Base-by-base conservation (phyloP, 2,888 invertebrate genomes). In the Allophyes oxyacanthae region DNA sequence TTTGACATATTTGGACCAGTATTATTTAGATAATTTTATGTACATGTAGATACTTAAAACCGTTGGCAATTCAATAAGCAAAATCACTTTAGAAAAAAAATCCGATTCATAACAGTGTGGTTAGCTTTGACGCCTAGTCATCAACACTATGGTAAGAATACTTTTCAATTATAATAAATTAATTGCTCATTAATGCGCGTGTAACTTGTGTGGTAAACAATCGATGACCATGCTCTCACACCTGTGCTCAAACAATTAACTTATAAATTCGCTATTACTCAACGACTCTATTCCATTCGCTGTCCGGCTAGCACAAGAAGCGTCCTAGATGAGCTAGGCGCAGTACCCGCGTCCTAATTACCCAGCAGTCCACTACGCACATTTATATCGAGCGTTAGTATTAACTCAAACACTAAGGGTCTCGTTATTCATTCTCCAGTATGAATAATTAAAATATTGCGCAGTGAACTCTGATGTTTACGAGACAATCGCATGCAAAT, bases 121-220 rank as follows among this genome's bases (percentile, higher is more conserved):
- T 32, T 46, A 11, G 50, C 14, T 53, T 15, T n/a, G 25, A 25
- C 8, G 14, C 30, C 9, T 36, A 44, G 30, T 13, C 37, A 42
- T 32, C 30, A 10, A 37, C 42, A 30, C 14, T 33, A 10, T n/a
- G 20, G 32, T 42, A 37, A 48, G 40, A 41, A 44, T 34, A 34
- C 44, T 64, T 73, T 74, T 73, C 76, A 80, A 83, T 84, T 82
- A 84, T 71, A 78, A 81, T 83, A 82, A 28, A 83, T 80, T 79
- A 75, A 84, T 81, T 76, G 79, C 78, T 84, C 86, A 86, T 86
- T 83, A 86, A 88, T 88, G 74, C 81, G 56, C 64, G 75, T 77
- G 77, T 74, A 75, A 61, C 80, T 80, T 74, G 74, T 74, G 74
- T 71, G 60, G 81, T 80, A 79, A 80, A 83, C 79, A 79, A 77